phyloP scores from a whole-genome alignment of 2,113 vertebrate species.

The Pica pica region DNA sequence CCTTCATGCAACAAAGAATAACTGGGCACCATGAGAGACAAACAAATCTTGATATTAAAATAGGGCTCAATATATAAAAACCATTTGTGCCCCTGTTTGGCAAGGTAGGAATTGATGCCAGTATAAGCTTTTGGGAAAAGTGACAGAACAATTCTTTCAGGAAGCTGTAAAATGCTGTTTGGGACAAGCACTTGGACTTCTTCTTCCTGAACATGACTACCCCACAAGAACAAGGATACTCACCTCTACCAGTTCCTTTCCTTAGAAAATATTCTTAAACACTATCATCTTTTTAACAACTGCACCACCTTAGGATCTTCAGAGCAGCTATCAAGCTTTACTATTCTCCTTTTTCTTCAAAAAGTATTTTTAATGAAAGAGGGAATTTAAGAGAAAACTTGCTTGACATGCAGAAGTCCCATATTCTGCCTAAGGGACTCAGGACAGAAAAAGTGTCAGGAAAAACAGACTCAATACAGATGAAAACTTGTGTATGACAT shows the following conservation, averaged over 20 bases:
- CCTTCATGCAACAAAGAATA: neutral
- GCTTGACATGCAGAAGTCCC: neutral
- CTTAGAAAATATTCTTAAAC: neutral
- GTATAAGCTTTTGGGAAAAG: neutral
- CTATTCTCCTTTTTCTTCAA: neutral
- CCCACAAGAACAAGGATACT: neutral
- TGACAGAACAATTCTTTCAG: neutral
- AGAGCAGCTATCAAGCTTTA: neutral
- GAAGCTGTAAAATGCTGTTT: neutral
- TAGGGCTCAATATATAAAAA: neutral
- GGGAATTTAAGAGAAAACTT: neutral
- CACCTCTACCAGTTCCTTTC: neutral
- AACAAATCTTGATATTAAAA: neutral
- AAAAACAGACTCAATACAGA: slow-evolving; percentile 24
- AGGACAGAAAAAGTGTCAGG: slow-evolving; percentile 15
- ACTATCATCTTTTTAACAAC: neutral
- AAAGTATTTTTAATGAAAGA: neutral
- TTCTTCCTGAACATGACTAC: neutral
- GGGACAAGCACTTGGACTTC: neutral
- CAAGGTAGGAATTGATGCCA: neutral
- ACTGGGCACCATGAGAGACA: fast-evolving
- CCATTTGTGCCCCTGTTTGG: neutral
- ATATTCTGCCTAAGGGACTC: slow-evolving; percentile 18
- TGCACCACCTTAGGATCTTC: neutral
- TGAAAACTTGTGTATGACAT: slow-evolving; percentile 2